phyloP scores from a whole-genome alignment of 53 echinoderm and acorn worm species.

The Actinopyga echinites region DNA sequence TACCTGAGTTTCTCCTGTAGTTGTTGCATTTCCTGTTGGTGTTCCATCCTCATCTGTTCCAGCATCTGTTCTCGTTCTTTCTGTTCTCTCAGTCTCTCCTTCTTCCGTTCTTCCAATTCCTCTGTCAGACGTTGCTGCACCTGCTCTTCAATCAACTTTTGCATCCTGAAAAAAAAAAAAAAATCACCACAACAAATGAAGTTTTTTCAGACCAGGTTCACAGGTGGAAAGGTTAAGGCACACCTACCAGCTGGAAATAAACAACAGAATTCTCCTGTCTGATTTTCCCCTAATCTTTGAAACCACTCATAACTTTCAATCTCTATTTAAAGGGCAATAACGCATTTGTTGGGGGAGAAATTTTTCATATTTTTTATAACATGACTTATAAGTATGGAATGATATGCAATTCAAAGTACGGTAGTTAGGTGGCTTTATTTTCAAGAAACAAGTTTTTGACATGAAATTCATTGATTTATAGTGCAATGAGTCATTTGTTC shows the following conservation, averaged over 20 bases:
- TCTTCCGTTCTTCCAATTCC: conserved; percentile 75
- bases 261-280: not conserved
- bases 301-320: no score
- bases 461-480: no score
- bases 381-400: no score
- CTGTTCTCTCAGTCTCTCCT: conserved; percentile 64
- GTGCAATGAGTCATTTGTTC: no score
- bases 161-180: conserved; percentile 56
- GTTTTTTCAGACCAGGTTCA: no score
- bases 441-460: no score
- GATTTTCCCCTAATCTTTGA: no score
- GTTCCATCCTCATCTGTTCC: conserved; percentile 65
- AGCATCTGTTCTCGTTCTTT: conserved; percentile 66
- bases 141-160: conserved; percentile 82
- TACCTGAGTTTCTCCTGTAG: conserved; percentile 51
- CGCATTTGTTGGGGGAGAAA: no score
- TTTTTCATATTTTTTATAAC: no score
- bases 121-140: conserved; percentile 81
- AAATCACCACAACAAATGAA: not conserved
- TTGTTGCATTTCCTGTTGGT: conserved; percentile 56
- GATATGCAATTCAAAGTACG: no score
- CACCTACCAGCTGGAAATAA: not conserved
- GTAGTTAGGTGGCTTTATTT: no score
- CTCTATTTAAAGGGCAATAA: no score
- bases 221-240: not conserved